These are phyloP conservation scores for Pseudomyrmex pallidus DNA, from an alignment of 1,140 invertebrate genomes.

Conservation along the genomic window DNA sequence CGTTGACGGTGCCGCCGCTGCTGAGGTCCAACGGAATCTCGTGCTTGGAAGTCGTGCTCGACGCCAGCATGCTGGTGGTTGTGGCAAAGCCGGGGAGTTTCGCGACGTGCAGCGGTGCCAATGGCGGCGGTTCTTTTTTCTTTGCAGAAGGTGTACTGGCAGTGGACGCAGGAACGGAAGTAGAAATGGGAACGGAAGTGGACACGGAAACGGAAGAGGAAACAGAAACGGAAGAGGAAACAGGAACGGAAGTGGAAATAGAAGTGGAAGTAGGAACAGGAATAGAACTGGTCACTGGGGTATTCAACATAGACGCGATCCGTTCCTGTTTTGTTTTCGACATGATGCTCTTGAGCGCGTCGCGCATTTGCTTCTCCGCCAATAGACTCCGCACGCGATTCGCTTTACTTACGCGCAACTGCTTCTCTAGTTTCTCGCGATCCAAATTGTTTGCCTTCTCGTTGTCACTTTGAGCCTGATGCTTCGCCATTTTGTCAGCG, in stretches of 20 bases:
- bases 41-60: constrained; percentile 61
- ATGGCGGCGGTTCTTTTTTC: constrained; percentile 81
- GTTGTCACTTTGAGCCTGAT: constrained; percentile 34
- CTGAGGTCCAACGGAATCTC: constrained; percentile 72
- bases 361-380: constrained; percentile 83
- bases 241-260: constrained; percentile 1
- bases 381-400: constrained; percentile 80
- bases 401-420: constrained; percentile 80
- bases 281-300: neutral
- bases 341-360: constrained; percentile 81
- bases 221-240: neutral
- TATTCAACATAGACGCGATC: neutral
- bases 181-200: neutral
- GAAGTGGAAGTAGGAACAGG: constrained; percentile 4
- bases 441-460: constrained; percentile 67
- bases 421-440: constrained; percentile 80
- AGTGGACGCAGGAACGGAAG: neutral
- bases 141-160: constrained; percentile 51
- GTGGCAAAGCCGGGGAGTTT: constrained; percentile 72
- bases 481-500: constrained; percentile 60
- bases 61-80: constrained; percentile 35
- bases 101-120: constrained; percentile 77
- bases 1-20: constrained; percentile 58
- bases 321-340: constrained; percentile 76
- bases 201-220: neutral